phyloP scores from a whole-genome alignment of 2,888 invertebrate genomes.

The Pristionchus arcanus region DNA sequence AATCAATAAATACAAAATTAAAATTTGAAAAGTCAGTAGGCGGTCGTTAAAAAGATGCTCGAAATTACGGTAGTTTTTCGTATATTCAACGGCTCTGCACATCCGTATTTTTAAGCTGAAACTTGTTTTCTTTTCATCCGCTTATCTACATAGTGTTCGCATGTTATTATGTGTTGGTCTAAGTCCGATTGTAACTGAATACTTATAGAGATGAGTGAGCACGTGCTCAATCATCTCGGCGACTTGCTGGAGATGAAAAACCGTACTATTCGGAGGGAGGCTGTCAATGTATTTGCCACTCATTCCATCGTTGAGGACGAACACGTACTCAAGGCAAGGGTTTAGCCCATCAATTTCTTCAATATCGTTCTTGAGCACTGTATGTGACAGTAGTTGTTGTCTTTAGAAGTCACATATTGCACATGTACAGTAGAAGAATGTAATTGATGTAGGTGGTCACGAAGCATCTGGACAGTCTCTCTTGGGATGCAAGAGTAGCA shows the following conservation, averaged over 20 bases:
- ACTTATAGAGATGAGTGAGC: constrained; percentile 48
- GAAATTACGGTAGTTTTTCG: neutral
- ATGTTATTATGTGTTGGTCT: neutral
- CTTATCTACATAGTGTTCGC: neutral
- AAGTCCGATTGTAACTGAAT: neutral
- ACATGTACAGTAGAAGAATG: neutral
- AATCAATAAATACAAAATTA: neutral
- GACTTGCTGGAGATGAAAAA: constrained; percentile 75
- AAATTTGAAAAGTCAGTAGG: too few species aligned
- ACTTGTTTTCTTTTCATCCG: neutral
- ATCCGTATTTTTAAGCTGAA: neutral
- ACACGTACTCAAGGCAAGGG: constrained; percentile 61
- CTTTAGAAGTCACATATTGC: neutral
- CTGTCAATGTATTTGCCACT: constrained; percentile 69
- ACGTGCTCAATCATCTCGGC: constrained; percentile 68
- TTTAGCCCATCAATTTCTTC: neutral
- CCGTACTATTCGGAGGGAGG: constrained; percentile 72
- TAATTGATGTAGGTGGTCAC: constrained; percentile 59
- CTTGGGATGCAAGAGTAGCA: constrained; percentile 74
- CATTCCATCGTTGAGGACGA: constrained; percentile 67
- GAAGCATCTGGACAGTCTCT: constrained; percentile 62
- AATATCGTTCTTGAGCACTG: neutral
- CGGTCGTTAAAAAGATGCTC: too few species aligned
- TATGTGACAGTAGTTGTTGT: neutral
- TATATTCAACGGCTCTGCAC: neutral